Evolutionary conservation across 1,140 invertebrate species (phyloP), one percentile per base, ranked within the genome.

Genomic region (Bombus breviceps): DNA sequence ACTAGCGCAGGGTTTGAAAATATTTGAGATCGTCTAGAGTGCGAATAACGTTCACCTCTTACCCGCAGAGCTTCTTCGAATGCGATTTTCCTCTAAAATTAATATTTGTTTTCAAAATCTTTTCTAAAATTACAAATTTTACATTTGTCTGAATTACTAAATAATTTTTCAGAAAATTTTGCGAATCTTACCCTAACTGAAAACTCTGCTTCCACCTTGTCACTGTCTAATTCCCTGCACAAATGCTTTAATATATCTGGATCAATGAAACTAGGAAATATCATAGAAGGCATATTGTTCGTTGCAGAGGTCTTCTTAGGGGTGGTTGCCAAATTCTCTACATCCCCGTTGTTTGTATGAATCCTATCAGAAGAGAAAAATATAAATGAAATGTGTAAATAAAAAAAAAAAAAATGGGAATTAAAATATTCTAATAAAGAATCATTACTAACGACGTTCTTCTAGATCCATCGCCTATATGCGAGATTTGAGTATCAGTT

Each of bases 201-300:
- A 92, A 97, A 97, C 93, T 97, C 97, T 89, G 95, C 96, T 89
- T 97, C 97, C 62, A 97, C 96, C 34, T 96, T 95, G 83, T 97
- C 96, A 72, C 96, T 95, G 89, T 97, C 96, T 13, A 97, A 93
- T 91, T 97, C 96, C 84, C 97, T 93, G 62, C 96, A 96, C 25
- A 97, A 92, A 75, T 96, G 96, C 92, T 96, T 96, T 34, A 97
- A 93, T 62, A 97, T 96, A 9, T 97, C 96, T 3, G 95, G 90
- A 78, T 96, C 96, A 13, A 97, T 95, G 86, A 97, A 97, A 88
- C 94, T 95, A 22, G 91, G 71, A 62, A 88, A 87, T 34, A 92
- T 86, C 22, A 75, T 72, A 0, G 68, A 62, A 32, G 87, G 37
- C 53, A 90, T 88, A 12, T 78, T 86, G 0, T 66, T 13, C 32